Conservation (phyloP, 2,888 invertebrate species). For the Acrocyrtus sp. region DNA sequence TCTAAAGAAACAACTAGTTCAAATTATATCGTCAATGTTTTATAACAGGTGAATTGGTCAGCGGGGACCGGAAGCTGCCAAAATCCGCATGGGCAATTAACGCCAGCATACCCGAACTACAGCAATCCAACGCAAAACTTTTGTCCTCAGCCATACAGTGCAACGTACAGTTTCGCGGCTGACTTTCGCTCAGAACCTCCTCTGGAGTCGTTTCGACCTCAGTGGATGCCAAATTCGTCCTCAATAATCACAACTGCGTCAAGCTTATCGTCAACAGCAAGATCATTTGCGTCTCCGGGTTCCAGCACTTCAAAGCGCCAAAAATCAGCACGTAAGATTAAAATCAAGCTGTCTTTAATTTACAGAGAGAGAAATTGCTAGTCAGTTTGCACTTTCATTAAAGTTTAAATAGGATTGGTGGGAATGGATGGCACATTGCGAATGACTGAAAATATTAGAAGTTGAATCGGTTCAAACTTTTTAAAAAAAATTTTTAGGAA, state of each 20-base stretch:
- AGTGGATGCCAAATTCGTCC: constrained; percentile 63
- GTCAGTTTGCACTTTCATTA: not conserved
- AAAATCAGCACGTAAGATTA: constrained; percentile 50
- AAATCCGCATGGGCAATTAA: constrained; percentile 67
- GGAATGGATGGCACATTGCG: too few species aligned
- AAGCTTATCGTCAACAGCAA: constrained; percentile 43
- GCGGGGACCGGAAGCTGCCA: constrained; percentile 26
- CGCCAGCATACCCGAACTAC: constrained; percentile 68
- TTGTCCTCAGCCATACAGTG: constrained; percentile 72
- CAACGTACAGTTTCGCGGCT: constrained; percentile 85
- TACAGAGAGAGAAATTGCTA: not conserved
- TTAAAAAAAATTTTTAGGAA: too few species aligned
- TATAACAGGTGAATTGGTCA: constrained; percentile 78
- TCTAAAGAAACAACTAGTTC: too few species aligned
- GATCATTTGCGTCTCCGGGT: constrained; percentile 43
- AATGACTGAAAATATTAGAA: too few species aligned
- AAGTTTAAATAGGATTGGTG: too few species aligned
- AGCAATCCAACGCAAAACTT: constrained; percentile 55
- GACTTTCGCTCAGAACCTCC: constrained; percentile 74
- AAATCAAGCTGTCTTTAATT: not conserved
- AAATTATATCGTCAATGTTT: not conserved
- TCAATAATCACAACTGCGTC: constrained; percentile 47
- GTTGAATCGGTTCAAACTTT: too few species aligned
- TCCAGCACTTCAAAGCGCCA: constrained; percentile 50
- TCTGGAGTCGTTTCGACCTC: constrained; percentile 66